Percentiles rank a stretch among this genome's conserved stretches.
These are phyloP conservation scores for Clytia hemisphaerica DNA, from an alignment of 30 jellyfish, hydroid and myxozoan genomes.

Conservation along the genomic window DNA sequence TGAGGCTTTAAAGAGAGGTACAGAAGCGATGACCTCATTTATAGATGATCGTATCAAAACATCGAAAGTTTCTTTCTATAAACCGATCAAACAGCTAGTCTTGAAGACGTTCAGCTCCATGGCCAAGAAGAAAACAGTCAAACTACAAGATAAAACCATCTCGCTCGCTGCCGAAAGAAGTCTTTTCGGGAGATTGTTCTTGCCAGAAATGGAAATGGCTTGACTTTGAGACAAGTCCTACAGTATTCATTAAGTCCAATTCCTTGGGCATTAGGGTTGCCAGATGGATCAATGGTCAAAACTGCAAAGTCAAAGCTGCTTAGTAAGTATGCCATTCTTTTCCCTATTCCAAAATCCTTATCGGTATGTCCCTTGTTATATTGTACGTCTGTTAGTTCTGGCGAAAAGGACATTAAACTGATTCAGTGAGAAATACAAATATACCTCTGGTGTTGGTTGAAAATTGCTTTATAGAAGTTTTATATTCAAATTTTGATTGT, in stretches of 20 bases:
- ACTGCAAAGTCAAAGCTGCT: slow-evolving; percentile 39
- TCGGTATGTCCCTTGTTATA: too few species aligned
- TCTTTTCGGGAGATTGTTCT: slow-evolving; percentile 26
- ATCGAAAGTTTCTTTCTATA: slow-evolving; percentile 14
- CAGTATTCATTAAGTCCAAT: slow-evolving; percentile 36
- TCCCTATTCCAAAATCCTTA: too few species aligned
- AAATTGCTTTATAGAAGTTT: too few species aligned
- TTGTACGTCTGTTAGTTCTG: too few species aligned
- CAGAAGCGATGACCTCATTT: slow-evolving; percentile 4
- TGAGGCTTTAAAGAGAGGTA: slow-evolving; percentile 15
- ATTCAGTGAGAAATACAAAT: too few species aligned
- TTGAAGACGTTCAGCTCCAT: slow-evolving; percentile 25
- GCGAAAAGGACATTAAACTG: too few species aligned
- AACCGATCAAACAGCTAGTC: slow-evolving; percentile 16
- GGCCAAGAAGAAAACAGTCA: slow-evolving; percentile 30
- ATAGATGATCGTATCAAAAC: slow-evolving; percentile 22
- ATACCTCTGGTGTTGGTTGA: too few species aligned
- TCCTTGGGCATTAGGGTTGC: slow-evolving; percentile 48
- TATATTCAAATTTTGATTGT: too few species aligned
- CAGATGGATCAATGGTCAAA: slow-evolving; percentile 34
- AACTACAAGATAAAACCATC: slow-evolving; percentile 27
- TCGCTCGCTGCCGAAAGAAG: slow-evolving; percentile 40
- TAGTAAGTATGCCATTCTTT: too few species aligned
- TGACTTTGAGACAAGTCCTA: slow-evolving; percentile 13
- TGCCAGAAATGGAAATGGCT: slow-evolving; percentile 29